phyloP scores from a whole-genome alignment of 2,888 invertebrate genomes.

The Anodontia alba region DNA sequence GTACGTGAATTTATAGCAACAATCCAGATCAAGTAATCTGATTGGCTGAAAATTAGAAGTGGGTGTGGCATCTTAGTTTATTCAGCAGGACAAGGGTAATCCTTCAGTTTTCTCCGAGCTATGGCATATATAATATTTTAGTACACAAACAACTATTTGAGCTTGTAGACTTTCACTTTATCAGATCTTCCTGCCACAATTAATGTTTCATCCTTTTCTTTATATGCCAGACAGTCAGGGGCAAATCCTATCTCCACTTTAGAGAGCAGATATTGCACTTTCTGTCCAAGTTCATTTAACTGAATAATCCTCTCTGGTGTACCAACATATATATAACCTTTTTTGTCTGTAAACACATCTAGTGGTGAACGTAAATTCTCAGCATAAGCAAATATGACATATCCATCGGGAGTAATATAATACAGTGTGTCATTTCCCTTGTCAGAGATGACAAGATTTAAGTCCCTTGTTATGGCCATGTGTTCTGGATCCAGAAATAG shows the following conservation, averaged over 20 bases:
- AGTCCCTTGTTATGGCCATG: conserved; percentile 47
- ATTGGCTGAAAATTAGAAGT: too few species aligned
- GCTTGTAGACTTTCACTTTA: conserved; percentile 43
- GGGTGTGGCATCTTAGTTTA: too few species aligned
- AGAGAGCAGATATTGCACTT: conserved; percentile 45
- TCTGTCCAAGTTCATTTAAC: conserved; percentile 51
- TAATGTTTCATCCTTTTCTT: conserved; percentile 44
- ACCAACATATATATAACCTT: conserved; percentile 50
- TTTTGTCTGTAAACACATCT: conserved; percentile 50
- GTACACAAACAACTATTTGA: too few species aligned
- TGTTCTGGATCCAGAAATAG: conserved; percentile 57
- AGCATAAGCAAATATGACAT: conserved; percentile 55
- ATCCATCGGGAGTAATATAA: conserved; percentile 55
- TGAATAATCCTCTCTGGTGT: conserved; percentile 52
- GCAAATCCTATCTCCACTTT: conserved; percentile 56
- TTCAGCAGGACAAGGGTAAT: too few species aligned
- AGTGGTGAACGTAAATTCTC: conserved; percentile 43
- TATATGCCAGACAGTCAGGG: conserved; percentile 40
- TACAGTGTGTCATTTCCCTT: conserved; percentile 52
- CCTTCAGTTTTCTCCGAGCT: too few species aligned
- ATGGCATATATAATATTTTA: too few species aligned
- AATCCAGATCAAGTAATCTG: too few species aligned
- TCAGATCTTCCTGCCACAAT: conserved; percentile 53
- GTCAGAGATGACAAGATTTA: conserved; percentile 53
- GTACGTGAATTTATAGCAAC: too few species aligned